Base-by-base conservation (phyloP, 2,797 vertebrate species). In the Amphiprion clarkii region DNA sequence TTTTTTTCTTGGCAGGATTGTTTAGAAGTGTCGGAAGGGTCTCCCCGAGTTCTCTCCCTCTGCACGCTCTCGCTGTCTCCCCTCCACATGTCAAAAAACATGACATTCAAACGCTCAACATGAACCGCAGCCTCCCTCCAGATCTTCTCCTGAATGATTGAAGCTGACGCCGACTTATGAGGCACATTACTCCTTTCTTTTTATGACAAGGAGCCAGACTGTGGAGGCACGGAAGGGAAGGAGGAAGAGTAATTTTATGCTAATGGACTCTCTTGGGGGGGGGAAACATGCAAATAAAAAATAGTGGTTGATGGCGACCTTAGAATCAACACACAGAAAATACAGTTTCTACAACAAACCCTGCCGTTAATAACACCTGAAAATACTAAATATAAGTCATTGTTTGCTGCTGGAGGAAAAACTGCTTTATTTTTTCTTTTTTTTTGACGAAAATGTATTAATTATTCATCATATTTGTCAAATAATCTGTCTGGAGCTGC, bases 381-480 rank as follows among this genome's bases (percentile, higher is more conserved):
- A 44, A 76, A 60, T 69, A 78, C 8, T 81, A 86, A 83, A 85
- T 83, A 64, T 68, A 84, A 78, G 58, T 42, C 23, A 29, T 68
- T 86, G 78, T 82, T 79, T 86, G 58, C 76, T 70, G 61, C 40
- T 17, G 27, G 46, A 44, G 60, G 58, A 76, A 66, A 68, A 46
- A 4, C 5, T 44, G 46, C 58, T 73, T 59, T 76, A 60, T 27
- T 27, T 27, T 27, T 27, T 78, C 66, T 63, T 65, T 82, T 65
- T 65, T 82, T 79, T 76, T 71, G 63, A 84, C 78, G 79, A 74
- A 78, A 58, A 52, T 54, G 53, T 51, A 82, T 88, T 78, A 84
- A 90, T 88, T 83, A 88, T 89, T 89, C 78, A 91, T 83, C 55
- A 46, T 52, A 55, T 75, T 73, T 68, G 71, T 80, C 65, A 86